Evolutionary conservation across 2,888 invertebrate species (phyloP).

Genomic region (Oxyteleia sp.): DNA sequence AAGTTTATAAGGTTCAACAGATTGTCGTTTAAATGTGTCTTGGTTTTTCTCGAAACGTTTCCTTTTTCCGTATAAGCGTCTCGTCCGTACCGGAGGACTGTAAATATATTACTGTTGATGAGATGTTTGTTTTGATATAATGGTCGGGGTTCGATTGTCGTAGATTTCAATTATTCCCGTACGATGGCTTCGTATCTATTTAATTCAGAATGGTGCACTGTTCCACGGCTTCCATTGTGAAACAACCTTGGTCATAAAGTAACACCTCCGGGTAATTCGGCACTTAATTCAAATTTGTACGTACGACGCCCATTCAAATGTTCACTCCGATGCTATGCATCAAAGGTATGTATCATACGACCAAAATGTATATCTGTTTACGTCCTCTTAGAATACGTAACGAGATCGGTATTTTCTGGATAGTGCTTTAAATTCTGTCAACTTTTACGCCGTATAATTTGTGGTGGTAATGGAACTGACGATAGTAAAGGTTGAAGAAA

Average conservation of each 20-base stretch:
- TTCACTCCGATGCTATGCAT: conserved; percentile 21
- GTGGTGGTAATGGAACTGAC: too few relatives aligned
- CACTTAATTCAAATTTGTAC: conserved; percentile 65
- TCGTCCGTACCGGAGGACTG: background rate
- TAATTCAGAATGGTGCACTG: conserved; percentile 40
- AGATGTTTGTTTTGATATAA: conserved; percentile 30
- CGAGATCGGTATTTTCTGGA: conserved; percentile 13
- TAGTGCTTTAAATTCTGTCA: background rate
- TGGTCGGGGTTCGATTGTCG: conserved; percentile 12
- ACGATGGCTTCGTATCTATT: conserved; percentile 31
- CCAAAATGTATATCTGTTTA: conserved; percentile 52
- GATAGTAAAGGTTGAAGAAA: too few relatives aligned
- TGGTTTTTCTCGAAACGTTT: background rate
- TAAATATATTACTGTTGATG: conserved; percentile 21
- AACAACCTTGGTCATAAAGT: conserved; percentile 50
- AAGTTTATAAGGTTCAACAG: conserved; percentile 44
- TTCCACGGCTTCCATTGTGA: conserved; percentile 41
- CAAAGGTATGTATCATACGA: conserved; percentile 48
- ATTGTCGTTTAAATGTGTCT: conserved; percentile 29
- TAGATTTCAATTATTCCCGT: conserved; percentile 41
- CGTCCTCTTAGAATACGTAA: conserved; percentile 53
- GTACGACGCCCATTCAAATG: conserved; percentile 43
- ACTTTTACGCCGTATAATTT: background rate
- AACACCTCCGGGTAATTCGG: conserved; percentile 54
- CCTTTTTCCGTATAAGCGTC: background rate